Evolutionary conservation across 1,140 invertebrate genomes (phyloP).

Genomic region (Eciton burchellii): DNA sequence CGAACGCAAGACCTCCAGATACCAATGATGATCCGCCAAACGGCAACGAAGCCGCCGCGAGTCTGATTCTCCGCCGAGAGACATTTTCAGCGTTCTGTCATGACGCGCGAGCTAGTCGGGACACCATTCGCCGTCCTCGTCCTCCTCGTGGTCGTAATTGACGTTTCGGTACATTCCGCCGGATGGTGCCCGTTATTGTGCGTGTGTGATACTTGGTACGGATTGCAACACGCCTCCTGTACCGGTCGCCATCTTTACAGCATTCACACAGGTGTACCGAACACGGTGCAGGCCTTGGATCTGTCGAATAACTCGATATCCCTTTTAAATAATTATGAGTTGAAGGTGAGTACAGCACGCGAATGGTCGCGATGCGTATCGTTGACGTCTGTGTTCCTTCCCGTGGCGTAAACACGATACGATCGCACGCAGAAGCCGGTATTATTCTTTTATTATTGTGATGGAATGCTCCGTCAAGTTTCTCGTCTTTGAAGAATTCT

Average conservation of each 20-base stretch:
- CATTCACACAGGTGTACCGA: constrained; percentile 76
- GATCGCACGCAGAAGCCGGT: too few species aligned
- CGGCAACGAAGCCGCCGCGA: not conserved
- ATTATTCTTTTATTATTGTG: too few species aligned
- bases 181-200: constrained; percentile 58
- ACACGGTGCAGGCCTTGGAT: constrained; percentile 78
- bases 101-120: constrained; percentile 10
- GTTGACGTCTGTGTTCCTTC: too few species aligned
- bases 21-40: constrained; percentile 16
- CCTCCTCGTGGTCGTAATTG: constrained; percentile 4
- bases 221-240: constrained; percentile 75
- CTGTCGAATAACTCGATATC: constrained; percentile 81
- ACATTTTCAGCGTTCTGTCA: constrained; percentile 9
- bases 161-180: not conserved
- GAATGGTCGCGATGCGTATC: not conserved
- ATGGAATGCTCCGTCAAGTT: too few species aligned
- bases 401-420: too few species aligned
- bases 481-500: too few species aligned
- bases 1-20: constrained; percentile 28
- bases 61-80: not conserved
- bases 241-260: constrained; percentile 77
- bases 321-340: constrained; percentile 72
- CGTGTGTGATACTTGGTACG: constrained; percentile 70
- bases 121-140: constrained; percentile 39
- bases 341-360: constrained; percentile 73